phyloP scores from a whole-genome alignment of 2,113 vertebrate species.

The Cephalopterus ornatus region DNA sequence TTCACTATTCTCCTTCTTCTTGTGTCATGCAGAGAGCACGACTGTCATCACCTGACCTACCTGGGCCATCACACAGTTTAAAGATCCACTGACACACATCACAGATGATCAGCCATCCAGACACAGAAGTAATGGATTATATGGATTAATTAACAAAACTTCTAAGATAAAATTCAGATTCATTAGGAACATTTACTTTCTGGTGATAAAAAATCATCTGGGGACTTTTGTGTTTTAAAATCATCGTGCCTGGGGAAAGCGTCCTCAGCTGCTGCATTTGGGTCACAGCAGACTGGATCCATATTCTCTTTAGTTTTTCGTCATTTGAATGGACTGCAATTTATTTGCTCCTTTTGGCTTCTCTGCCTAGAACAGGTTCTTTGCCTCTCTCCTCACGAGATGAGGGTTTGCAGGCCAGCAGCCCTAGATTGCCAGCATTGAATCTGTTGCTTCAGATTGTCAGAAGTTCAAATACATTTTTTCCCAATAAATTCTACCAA shows the following conservation, averaged over 20 bases:
- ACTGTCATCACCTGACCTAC: neutral
- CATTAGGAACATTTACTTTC: neutral
- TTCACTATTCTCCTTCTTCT: neutral
- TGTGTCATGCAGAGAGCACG: rapidly evolving
- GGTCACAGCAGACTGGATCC: neutral
- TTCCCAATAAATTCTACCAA: neutral
- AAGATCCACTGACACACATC: neutral
- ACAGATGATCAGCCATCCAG: neutral
- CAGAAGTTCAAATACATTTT: neutral
- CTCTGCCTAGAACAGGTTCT: neutral
- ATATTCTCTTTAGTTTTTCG: neutral
- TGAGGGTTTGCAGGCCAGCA: neutral
- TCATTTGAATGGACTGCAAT: neutral
- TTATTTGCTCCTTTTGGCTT: neutral
- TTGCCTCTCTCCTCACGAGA: neutral
- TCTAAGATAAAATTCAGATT: neutral
- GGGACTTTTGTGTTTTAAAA: neutral
- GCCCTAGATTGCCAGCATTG: neutral
- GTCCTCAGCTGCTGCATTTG: neutral
- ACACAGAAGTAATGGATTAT: neutral
- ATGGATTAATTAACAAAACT: neutral
- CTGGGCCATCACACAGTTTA: neutral
- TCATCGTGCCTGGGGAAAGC: neutral
- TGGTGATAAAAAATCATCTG: neutral
- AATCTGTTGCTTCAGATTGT: neutral